Percentiles rank a stretch among this genome's conserved stretches.
These are phyloP conservation scores for Drosophila sp. DNA, from an alignment of 1,140 invertebrate genomes.

Conservation along the genomic window DNA sequence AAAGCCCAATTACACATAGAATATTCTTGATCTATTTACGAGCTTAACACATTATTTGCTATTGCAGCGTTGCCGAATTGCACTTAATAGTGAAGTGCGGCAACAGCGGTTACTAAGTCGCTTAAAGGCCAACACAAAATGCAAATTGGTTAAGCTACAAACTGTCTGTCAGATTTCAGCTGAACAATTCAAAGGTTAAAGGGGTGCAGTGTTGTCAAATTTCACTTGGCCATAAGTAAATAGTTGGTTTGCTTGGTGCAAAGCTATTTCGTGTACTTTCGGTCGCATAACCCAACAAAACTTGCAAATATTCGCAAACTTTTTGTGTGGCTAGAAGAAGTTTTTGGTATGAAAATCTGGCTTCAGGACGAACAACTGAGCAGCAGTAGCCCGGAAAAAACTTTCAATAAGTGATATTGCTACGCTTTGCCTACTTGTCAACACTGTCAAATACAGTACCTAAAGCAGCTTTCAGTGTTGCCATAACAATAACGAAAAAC, in stretches of 20 bases:
- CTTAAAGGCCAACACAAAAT: background rate
- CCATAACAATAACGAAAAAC: conserved; percentile 70
- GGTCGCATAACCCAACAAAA: conserved; percentile 6
- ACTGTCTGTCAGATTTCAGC: too few relatives aligned
- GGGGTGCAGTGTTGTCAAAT: background rate
- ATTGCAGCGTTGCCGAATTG: background rate
- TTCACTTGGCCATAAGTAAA: background rate
- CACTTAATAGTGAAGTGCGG: background rate
- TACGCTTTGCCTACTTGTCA: conserved; percentile 34
- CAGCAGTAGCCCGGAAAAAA: conserved; percentile 24
- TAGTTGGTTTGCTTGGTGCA: conserved; percentile 15
- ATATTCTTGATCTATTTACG: too few relatives aligned
- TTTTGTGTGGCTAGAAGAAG: conserved; percentile 8
- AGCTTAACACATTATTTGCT: too few relatives aligned
- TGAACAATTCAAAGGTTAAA: too few relatives aligned
- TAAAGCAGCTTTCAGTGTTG: conserved; percentile 32
- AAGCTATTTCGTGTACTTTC: conserved; percentile 42
- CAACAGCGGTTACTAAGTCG: background rate
- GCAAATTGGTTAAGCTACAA: too few relatives aligned
- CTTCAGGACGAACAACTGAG: conserved; percentile 41
- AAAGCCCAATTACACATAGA: too few relatives aligned
- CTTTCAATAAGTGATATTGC: conserved; percentile 74
- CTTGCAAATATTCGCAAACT: conserved; percentile 30
- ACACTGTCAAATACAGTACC: conserved; percentile 27
- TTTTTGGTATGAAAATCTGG: conserved; percentile 30